A percentile compares a stretch with the other conserved stretches of the same genome.
These are phyloP conservation scores for Tauraco erythrolophus DNA, from an alignment of 2,113 vertebrate species.

Conservation along the genomic window DNA sequence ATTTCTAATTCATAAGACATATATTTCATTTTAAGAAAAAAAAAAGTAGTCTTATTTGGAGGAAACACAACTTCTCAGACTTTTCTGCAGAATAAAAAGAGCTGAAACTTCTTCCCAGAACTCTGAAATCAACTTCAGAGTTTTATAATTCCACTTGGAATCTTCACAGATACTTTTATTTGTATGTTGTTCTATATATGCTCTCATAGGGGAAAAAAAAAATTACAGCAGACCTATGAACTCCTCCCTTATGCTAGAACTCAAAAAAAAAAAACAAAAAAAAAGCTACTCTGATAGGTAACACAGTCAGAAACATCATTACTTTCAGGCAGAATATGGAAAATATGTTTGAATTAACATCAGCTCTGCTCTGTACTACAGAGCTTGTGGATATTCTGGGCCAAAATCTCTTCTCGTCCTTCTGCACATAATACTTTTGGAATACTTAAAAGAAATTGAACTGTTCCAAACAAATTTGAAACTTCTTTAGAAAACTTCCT, in stretches of 20 bases:
- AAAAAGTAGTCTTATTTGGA: not conserved
- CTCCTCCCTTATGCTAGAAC: not conserved
- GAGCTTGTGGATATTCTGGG: not conserved
- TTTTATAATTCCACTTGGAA: not conserved
- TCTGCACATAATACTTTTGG: not conserved
- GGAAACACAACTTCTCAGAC: not conserved
- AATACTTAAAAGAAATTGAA: not conserved
- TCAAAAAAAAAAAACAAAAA: not conserved
- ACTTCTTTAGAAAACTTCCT: not conserved
- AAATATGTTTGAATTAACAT: not conserved
- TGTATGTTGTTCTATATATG: not conserved
- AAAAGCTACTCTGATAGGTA: not conserved
- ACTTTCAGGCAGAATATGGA: not conserved
- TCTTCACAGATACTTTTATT: not conserved
- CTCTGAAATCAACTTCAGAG: not conserved
- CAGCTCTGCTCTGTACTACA: accelerated
- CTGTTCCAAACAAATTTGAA: not conserved
- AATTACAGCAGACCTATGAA: not conserved
- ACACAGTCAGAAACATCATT: not conserved
- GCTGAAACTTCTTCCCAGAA: not conserved
- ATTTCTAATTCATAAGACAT: not conserved
- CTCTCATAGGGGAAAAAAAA: not conserved
- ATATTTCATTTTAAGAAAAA: no score
- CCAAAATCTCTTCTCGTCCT: not conserved
- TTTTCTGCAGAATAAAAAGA: not conserved